These are phyloP conservation scores for Coelopa pilipes DNA, from an alignment of 2,888 invertebrate genomes.

Conservation along the genomic window DNA sequence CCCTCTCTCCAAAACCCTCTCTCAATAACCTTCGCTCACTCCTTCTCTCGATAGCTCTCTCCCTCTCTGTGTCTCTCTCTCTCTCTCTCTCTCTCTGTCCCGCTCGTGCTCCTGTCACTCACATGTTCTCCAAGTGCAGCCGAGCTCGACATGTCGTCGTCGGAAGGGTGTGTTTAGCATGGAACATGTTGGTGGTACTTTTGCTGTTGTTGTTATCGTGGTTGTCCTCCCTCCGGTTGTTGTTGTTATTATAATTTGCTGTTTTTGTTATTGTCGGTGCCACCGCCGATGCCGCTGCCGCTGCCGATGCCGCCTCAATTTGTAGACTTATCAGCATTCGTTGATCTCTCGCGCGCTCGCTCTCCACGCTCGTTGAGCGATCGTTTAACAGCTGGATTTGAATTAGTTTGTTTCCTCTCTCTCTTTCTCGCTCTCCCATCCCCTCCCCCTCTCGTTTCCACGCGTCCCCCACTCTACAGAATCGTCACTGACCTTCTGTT, in stretches of 20 bases:
- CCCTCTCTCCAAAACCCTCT: neutral
- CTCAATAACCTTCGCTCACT: neutral
- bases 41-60: neutral
- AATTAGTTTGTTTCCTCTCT: no score
- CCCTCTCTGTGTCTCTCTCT: neutral
- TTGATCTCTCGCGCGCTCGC: neutral
- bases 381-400: constrained; percentile 5
- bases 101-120: neutral
- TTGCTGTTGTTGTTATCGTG: no score
- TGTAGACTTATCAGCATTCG: neutral
- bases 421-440: no score
- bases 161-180: constrained; percentile 1
- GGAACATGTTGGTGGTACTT: no score
- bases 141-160: neutral
- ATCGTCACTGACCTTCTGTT: no score
- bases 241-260: no score
- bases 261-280: no score
- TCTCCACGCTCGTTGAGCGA: neutral
- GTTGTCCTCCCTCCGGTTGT: no score
- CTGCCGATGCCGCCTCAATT: neutral
- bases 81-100: neutral
- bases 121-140: neutral
- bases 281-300: no score
- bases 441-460: no score
- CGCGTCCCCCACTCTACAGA: no score